phyloP scores from a whole-genome alignment of 2,888 invertebrate species.

The Dusona sp. region DNA sequence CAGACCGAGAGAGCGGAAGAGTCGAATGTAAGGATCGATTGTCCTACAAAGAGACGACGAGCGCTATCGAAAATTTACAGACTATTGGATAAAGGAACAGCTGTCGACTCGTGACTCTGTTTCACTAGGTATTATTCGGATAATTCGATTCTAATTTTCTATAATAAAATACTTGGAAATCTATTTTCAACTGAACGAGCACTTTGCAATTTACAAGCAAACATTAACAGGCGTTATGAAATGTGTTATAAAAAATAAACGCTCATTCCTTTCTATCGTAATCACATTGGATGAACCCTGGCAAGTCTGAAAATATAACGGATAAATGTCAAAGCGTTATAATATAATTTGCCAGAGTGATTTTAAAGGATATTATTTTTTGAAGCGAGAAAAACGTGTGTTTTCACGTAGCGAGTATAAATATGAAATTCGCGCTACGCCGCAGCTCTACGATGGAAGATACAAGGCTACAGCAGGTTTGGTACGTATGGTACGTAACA shows the following conservation, averaged over 20 bases:
- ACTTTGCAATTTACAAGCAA: background rate
- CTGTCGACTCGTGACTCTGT: too few relatives aligned
- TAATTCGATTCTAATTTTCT: too few relatives aligned
- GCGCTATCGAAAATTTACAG: background rate
- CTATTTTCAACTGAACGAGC: background rate
- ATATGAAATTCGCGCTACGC: slow-evolving; percentile 25
- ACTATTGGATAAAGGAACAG: background rate
- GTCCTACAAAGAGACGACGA: background rate
- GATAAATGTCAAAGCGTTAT: background rate
- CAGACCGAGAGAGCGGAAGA: background rate
- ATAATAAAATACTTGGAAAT: too few relatives aligned
- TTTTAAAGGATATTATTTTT: slow-evolving; percentile 22
- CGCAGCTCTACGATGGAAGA: background rate
- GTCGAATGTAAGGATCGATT: background rate
- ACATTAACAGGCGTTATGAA: background rate
- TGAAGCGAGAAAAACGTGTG: slow-evolving; percentile 14
- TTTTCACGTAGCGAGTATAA: slow-evolving; percentile 31
- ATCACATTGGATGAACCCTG: background rate
- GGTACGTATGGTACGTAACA: slow-evolving; percentile 17
- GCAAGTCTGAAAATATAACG: background rate
- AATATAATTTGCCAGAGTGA: slow-evolving; percentile 4
- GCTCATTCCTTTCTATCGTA: background rate
- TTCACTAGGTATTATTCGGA: too few relatives aligned
- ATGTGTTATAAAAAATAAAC: background rate
- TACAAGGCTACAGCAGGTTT: slow-evolving; percentile 43